Percentiles rank a stretch among this genome's conserved stretches.
phyloP scores from a whole-genome alignment of 1,140 invertebrate species.

The Calliopsis andreniformis region DNA sequence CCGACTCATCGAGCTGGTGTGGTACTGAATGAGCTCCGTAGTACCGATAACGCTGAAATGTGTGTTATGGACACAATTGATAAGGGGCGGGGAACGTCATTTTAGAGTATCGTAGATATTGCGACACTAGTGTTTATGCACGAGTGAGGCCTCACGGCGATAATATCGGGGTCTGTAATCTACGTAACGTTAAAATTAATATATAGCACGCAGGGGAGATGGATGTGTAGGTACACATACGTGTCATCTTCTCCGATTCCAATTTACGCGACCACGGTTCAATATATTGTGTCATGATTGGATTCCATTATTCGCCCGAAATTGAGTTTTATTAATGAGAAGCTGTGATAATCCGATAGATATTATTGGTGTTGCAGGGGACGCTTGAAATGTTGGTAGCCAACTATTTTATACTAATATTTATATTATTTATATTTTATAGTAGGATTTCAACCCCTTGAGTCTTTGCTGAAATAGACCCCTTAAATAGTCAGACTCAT shows the following conservation, averaged over 20 bases:
- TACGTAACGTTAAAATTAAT: constrained; percentile 32
- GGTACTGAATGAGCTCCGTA: constrained; percentile 22
- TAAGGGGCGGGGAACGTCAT: constrained; percentile 37
- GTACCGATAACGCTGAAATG: constrained; percentile 48
- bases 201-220: no score
- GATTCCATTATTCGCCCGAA: not conserved
- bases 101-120: constrained; percentile 17
- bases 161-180: constrained; percentile 2
- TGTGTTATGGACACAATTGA: constrained; percentile 45
- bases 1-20: constrained; percentile 30
- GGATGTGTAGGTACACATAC: not conserved
- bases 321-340: not conserved
- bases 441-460: no score
- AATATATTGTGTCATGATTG: not conserved
- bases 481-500: no score
- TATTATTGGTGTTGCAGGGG: no score
- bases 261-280: not conserved
- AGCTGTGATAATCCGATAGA: not conserved
- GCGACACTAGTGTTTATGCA: not conserved
- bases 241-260: not conserved
- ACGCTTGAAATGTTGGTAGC: no score
- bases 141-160: not conserved
- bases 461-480: no score
- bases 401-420: no score
- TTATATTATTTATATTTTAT: no score